Base-by-base conservation (phyloP, 2,888 invertebrate genomes). In the Abrostola triplasia region DNA sequence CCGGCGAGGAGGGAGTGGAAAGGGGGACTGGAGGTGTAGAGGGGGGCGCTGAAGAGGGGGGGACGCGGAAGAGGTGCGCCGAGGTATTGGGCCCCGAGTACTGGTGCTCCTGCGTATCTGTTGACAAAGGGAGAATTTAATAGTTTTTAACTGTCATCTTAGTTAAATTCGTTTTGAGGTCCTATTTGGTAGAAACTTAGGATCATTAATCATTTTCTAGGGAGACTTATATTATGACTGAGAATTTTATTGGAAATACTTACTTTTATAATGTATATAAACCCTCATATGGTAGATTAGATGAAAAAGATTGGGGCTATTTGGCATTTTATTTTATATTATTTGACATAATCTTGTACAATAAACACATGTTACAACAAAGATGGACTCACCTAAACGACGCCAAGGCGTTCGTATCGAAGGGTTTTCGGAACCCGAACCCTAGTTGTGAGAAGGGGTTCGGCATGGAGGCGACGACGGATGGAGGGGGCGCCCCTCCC, bases 391-490 rank as follows among this genome's bases (percentile, higher is more conserved):
- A 97, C 83, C 97, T 96, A 89, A 97, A 97, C 54, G 96, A 95
- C 48, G 97, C 96, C 82, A 97, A 92, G 61, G 96, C 93, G 65
- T 96, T 95, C 1, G 93, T 87, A 82, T 97, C 97, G 88, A 96
- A 97, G 5, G 96, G 97, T 85, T 97, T 97, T 71, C 97, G 92
- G 78, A 97, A 95, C 36, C 96, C 96, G 86, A 98, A 97, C 58
- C 97, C 97, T 69, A 97, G 94, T 84, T 97, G 97, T 24, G 96
- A 95, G 91, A 98, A 98, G 0, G 98, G 98, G 90, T 97, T 97
- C 44, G 98, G 97, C 89, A 98, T 95, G 38, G 97, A 96, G 2
- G 97, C 96, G 11, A 97, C 81, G 5, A 97, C 96, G 5, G 97
- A 97, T 0, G 97, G 96, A 52, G 97, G 95, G 40, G 96, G 95